These are phyloP conservation scores for Brachyalestes nurse DNA, from an alignment of 2,797 vertebrate species.

Conservation along the genomic window DNA sequence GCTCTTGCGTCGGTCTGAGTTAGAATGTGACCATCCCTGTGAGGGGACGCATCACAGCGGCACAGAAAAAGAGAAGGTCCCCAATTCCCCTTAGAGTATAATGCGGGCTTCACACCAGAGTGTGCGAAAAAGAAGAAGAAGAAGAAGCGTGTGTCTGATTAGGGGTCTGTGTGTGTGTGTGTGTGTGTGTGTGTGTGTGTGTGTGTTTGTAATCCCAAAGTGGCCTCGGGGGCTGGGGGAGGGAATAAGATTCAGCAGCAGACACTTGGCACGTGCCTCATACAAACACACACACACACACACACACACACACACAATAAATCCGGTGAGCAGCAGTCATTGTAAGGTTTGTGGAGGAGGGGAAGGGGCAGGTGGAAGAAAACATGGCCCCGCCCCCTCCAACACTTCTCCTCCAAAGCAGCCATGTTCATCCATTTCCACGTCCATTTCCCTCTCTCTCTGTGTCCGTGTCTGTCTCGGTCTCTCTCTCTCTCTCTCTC, in stretches of 20 bases:
- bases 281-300: slow-evolving; percentile 39
- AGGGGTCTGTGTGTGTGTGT: slow-evolving; percentile 23
- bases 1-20: neutral
- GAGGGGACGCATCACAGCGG: slow-evolving; percentile 33
- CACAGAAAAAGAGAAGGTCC: slow-evolving; percentile 40
- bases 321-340: slow-evolving; percentile 45
- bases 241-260: slow-evolving; percentile 75
- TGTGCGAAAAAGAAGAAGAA: slow-evolving; percentile 33
- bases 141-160: slow-evolving; percentile 34
- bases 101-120: slow-evolving; percentile 40
- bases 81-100: slow-evolving; percentile 35
- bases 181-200: slow-evolving; percentile 44
- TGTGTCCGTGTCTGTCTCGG: slow-evolving; percentile 11
- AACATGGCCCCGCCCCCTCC: slow-evolving; percentile 66
- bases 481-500: slow-evolving; percentile 5
- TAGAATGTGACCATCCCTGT: slow-evolving; percentile 2
- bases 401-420: neutral
- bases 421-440: slow-evolving; percentile 35
- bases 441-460: slow-evolving; percentile 25
- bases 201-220: slow-evolving; percentile 54
- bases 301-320: slow-evolving; percentile 39
- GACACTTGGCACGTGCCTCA: slow-evolving; percentile 76
- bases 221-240: slow-evolving; percentile 48
- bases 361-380: slow-evolving; percentile 52
- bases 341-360: slow-evolving; percentile 51